Evolutionary conservation across 2,797 vertebrate genomes (phyloP).

Genomic region (Loris lydekkerianus): DNA sequence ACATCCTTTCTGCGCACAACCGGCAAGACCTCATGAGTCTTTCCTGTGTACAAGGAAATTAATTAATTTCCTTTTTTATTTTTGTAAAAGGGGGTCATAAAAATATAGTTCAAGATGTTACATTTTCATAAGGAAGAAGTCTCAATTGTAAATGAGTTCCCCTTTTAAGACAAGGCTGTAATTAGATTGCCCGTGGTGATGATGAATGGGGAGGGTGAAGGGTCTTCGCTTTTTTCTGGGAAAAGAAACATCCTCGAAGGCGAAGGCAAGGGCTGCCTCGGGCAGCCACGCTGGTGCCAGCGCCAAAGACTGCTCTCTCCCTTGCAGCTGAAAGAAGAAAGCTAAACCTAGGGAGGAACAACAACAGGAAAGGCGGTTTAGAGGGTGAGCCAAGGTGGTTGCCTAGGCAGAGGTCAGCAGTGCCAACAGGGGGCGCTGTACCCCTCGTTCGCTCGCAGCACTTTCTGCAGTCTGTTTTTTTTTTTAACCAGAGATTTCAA

Average conservation of each 20-base stretch:
- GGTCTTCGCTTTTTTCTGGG: constrained; percentile 82
- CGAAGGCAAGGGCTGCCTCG: constrained; percentile 47
- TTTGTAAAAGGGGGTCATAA: constrained; percentile 83
- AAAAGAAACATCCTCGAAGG: constrained; percentile 72
- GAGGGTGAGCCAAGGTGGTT: constrained; percentile 54
- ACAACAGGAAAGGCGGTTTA: constrained; percentile 14
- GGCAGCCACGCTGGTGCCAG: not conserved
- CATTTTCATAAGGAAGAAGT: constrained; percentile 88
- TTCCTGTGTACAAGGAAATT: constrained; percentile 87
- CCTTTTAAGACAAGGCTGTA: constrained; percentile 88
- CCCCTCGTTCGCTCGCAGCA: not conserved
- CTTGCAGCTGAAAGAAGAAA: not conserved
- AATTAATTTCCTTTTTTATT: constrained; percentile 89
- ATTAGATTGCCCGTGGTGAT: constrained; percentile 90
- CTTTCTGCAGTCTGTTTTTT: not conserved
- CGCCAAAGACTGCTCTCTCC: constrained; percentile 37
- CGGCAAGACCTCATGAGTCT: constrained; percentile 82
- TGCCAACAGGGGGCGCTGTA: constrained; percentile 67
- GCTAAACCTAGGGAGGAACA: not conserved
- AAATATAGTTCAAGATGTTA: constrained; percentile 89
- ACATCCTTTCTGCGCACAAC: constrained; percentile 45
- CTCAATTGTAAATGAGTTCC: constrained; percentile 89
- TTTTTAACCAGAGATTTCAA: no score
- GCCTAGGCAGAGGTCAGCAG: not conserved
- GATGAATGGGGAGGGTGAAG: constrained; percentile 87